phyloP scores from a whole-genome alignment of 2,888 invertebrate genomes.

The Scaptomyza polygonia region DNA sequence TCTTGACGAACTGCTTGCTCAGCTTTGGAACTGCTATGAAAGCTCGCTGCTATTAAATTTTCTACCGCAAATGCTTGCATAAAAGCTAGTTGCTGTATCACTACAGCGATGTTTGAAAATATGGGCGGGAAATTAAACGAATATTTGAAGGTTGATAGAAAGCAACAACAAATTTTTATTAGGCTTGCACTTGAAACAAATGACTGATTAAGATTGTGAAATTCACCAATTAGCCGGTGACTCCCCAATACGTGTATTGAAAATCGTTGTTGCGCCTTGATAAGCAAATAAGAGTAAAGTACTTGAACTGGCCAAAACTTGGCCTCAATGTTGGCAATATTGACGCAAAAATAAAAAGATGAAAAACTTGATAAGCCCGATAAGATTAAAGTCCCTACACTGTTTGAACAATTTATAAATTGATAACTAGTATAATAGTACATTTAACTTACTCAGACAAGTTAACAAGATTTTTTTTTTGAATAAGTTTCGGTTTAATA shows the following conservation, averaged over 20 bases:
- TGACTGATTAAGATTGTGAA: constrained; percentile 7
- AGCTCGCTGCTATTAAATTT: constrained; percentile 4
- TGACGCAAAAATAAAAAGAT: constrained; percentile 27
- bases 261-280: constrained; percentile 43
- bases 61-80: neutral
- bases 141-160: neutral
- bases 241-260: constrained; percentile 35
- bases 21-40: neutral
- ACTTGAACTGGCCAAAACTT: constrained; percentile 45
- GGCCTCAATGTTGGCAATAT: constrained; percentile 38
- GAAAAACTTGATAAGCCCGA: constrained; percentile 26
- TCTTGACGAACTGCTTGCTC: constrained; percentile 23
- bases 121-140: neutral
- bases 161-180: neutral
- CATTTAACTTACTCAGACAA: constrained; percentile 17
- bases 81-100: constrained; percentile 15
- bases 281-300: constrained; percentile 61
- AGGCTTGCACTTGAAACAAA: constrained; percentile 3
- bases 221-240: constrained; percentile 42
- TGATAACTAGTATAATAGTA: neutral
- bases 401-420: neutral
- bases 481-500: neutral
- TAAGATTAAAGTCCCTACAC: constrained; percentile 36
- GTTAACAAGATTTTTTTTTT: neutral
- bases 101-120: neutral